Conservation (phyloP, 2,888 invertebrate genomes). For the Baronia brevicornis region DNA sequence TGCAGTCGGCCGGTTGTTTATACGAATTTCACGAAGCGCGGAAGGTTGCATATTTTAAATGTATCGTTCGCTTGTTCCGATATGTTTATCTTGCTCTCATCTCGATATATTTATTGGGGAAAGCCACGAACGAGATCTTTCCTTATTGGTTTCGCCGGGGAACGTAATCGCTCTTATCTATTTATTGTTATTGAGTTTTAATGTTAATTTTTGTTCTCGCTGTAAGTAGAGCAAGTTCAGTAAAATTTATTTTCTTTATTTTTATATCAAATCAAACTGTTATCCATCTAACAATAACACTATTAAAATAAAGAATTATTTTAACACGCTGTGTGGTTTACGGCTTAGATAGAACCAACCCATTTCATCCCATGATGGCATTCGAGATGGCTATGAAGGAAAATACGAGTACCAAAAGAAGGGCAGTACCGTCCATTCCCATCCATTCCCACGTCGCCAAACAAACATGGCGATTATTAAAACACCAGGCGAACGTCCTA, state of each 20-base stretch:
- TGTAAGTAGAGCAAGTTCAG: background rate
- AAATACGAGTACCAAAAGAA: too few species aligned
- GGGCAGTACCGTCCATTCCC: too few species aligned
- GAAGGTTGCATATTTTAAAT: constrained; percentile 67
- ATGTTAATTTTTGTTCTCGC: constrained; percentile 22
- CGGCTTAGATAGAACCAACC: too few species aligned
- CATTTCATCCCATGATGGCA: too few species aligned
- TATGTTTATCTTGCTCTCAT: constrained; percentile 69
- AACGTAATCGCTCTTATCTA: constrained; percentile 43
- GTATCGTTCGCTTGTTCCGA: constrained; percentile 44
- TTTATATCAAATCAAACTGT: background rate
- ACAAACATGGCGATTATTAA: too few species aligned
- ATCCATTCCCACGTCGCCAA: too few species aligned
- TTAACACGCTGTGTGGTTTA: too few species aligned
- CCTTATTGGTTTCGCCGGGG: constrained; percentile 50
- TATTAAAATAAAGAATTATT: too few species aligned
- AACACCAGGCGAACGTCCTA: too few species aligned
- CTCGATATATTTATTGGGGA: constrained; percentile 67
- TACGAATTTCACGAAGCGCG: constrained; percentile 56
- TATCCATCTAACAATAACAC: too few species aligned
- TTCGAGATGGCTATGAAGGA: too few species aligned
- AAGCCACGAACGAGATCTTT: constrained; percentile 51
- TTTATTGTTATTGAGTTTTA: constrained; percentile 43
- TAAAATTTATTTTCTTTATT: background rate
- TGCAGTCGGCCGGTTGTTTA: constrained; percentile 53